Evolutionary conservation across 2,797 vertebrate species (phyloP), one percentile per base, ranked within the genome.

Genomic region (Tapera naevia): DNA sequence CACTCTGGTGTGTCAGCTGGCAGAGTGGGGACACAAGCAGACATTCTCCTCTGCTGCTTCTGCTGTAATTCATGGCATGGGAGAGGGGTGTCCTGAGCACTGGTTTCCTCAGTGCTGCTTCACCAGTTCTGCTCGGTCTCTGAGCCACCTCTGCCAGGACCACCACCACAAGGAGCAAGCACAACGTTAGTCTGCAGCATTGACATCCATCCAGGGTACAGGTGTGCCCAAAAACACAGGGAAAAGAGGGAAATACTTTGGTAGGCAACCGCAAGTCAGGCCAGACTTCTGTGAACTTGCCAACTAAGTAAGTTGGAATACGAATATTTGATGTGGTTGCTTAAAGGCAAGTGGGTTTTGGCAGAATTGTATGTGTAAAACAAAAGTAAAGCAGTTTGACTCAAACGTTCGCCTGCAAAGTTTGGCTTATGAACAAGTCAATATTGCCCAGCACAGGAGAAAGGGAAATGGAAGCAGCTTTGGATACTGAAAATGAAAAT

Each of bases 321-420:
- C 35, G 35, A 70, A 62, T 25, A 15, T 74, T 56, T 87, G 71
- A 89, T 89, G 91, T 92, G 92, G 91, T 69, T 93, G 84, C 95
- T 93, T 64, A 51, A 87, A 82, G 92, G 80, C 73, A 90, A 9
- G 0, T 54, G 37, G 28, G 65, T 62, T 94, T 93, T 94, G 94
- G 89, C 25, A 64, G 66, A 74, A 60, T 4, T 75, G 23, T 8
- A 32, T 12, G 18, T 11, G 8, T 64, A 43, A 70, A 86, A 22
- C 18, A 73, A 67, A 56, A 25, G 32, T 50, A 87, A 66, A 86
- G 58, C 17, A 30, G 19, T n/a, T 62, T 6, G 2, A 92, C 21
- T 93, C 73, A 78, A 21, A 48, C 4, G 25, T 53, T 82, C 73
- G 75, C 39, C 79, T 69, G 43, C 65, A 60, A 51, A 66, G 50